Base-by-base conservation (phyloP, 1,140 invertebrate genomes). In the Drosophila sp. region DNA sequence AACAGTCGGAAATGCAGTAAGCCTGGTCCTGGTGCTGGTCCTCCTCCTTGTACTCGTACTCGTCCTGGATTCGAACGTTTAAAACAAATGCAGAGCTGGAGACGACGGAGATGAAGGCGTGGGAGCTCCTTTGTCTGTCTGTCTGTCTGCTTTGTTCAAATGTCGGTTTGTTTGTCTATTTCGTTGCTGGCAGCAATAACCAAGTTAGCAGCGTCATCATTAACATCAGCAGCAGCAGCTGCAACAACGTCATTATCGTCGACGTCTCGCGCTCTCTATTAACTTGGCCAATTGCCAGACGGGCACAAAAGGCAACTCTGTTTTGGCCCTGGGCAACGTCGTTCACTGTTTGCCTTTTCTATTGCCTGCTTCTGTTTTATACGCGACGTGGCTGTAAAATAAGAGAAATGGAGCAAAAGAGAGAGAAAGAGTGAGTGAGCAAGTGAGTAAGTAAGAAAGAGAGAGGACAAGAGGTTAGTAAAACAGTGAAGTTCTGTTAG, bases 221-320 rank as follows among this genome's bases (percentile, higher is more conserved):
- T 64, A 82, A 56, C 78, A 71, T 89, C 62, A 67, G 58, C 65
- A 77, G 64, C 48, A 78, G 67, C 73, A 70, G 75, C 78, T 56
- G 66, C 83, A 76, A 51, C 83, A 87, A 89, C 83, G 83, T 87
- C 79, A 89, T 89, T 77, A 83, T 89, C 79, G 76, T 64, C 59
- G 62, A 46, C 51, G 50, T 36, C 65, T 50, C 21, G 43, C 41
- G 59, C 75, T 79, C 69, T 89, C 77, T 89, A 89, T 89, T 89
- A 83, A 89, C 79, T 89, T 89, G 83, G 83, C 83, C 83, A 89
- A 89, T 89, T 89, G 83, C 83, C 83, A 89, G 76, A 43, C 50
- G 62, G 50, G 45, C 41, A 57, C 76, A 79, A 86, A 86, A 86
- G 45, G 70, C 66, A 57, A 54, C 50, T 70, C 73, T 51, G 67